Evolutionary conservation across 2,888 invertebrate genomes (phyloP), one percentile per base, ranked within the genome.

Genomic region (Cacoxenus indagator): DNA sequence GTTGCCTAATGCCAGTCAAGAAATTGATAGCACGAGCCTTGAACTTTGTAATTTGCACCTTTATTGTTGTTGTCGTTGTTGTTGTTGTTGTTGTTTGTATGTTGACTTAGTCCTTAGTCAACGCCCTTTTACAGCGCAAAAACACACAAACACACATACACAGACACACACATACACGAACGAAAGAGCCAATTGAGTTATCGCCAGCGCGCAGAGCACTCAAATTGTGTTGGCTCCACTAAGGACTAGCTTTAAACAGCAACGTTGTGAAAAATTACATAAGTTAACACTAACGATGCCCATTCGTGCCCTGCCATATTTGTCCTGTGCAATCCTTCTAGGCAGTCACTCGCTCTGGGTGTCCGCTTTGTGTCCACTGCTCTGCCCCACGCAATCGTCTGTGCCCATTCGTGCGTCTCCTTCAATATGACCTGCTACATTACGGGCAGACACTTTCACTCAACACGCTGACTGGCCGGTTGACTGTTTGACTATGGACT

Each of bases 371-470:
- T 9, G 45, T 43, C 4, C 11, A n/a, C 3, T 43, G n/a, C 14
- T 43, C n/a, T 43, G 45, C 4, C 45, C n/a, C 14, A n/a, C 51
- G 29, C 17, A 29, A 24, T 37, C 22, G 67, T 37, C 67, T 27
- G 64, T 64, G 68, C 70, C 67, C 78, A 70, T 76, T 83, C 80
- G 80, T 81, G 83, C 80, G 80, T 74, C 81, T 74, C 81, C 73
- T 78, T 76, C 75, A 71, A 78, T 75, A 72, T 67, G 67, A 67
- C 62, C 62, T 61, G 67, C 70, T 62, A 65, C 67, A 45, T 57
- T 37, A 48, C 26, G 48, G 51, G 22, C 62, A 62, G 62, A 62
- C 51, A 61, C 43, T 54, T 37, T 27, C 11, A 54, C 26, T 61
- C 26, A 64, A 61, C 45, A 70, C 59, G 22, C 22, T 51, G 6